Percentiles rank a stretch among this genome's conserved stretches.
Evolutionary conservation across 2,888 invertebrate genomes (phyloP).

Genomic region (Hydraecia micacea): DNA sequence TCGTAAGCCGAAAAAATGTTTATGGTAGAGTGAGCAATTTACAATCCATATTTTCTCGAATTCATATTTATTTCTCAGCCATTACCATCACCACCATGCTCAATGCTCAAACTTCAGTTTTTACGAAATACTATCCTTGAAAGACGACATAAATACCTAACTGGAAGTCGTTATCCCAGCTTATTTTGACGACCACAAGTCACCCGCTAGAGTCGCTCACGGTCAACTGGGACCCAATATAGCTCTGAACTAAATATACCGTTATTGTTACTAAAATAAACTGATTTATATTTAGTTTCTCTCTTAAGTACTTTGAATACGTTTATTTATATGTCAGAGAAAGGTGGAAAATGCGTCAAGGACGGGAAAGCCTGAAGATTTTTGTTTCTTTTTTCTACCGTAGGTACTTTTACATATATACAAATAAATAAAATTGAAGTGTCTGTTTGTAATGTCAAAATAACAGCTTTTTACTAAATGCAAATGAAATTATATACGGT

Average conservation of each 20-base stretch:
- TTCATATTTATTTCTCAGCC: not conserved
- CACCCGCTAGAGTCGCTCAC: not conserved
- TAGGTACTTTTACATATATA: not conserved
- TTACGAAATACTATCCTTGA: slow-evolving; percentile 3
- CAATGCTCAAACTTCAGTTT: not conserved
- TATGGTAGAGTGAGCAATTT: not conserved
- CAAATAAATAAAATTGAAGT: not conserved
- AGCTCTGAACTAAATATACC: slow-evolving; percentile 48
- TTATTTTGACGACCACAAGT: slow-evolving; percentile 14
- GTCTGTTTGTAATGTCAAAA: not conserved
- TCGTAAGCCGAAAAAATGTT: not conserved
- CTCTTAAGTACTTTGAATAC: slow-evolving; percentile 17
- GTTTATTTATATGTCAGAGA: not conserved
- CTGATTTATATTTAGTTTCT: slow-evolving; percentile 40
- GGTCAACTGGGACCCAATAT: slow-evolving; percentile 39
- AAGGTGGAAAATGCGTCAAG: not conserved
- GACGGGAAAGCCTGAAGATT: not conserved
- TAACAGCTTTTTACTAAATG: not conserved
- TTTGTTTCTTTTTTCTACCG: not conserved
- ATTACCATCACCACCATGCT: not conserved
- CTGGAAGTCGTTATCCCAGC: slow-evolving; percentile 1
- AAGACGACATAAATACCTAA: not conserved
- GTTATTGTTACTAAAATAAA: slow-evolving; percentile 45
- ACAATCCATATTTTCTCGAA: not conserved
- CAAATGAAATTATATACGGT: not conserved